Evolutionary conservation across 2,113 vertebrate genomes (phyloP).

Genomic region (Mormyrus iriodes): DNA sequence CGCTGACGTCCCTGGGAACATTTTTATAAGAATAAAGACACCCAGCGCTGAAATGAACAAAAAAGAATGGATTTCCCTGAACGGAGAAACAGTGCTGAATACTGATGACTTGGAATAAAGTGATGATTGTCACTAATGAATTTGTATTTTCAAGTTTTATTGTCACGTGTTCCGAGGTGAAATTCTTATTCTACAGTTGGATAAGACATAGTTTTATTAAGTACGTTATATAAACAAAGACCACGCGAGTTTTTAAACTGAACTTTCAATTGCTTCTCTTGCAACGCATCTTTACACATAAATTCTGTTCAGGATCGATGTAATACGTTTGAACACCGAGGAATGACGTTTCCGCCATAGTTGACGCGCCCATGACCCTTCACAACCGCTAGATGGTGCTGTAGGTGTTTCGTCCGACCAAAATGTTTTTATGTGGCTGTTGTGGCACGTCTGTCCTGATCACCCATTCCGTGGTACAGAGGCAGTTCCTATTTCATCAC

Average conservation of each 20-base stretch:
- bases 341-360: constrained; percentile 45
- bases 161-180: neutral
- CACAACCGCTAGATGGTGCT: constrained; percentile 30
- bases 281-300: neutral
- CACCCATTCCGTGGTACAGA: neutral
- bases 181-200: neutral
- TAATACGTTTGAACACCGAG: constrained; percentile 39
- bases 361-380: constrained; percentile 48
- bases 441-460: constrained; percentile 2
- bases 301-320: neutral
- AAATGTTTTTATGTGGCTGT: constrained; percentile 32
- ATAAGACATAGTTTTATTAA: neutral
- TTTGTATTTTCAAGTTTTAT: neutral
- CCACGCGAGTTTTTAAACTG: neutral
- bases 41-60: neutral
- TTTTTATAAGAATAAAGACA: constrained; percentile 1
- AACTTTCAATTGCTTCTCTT: neutral
- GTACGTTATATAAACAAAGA: neutral
- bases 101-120: neutral
- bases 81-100: neutral
- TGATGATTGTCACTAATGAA: neutral
- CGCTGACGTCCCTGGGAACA: constrained; percentile 48
- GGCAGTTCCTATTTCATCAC: neutral
- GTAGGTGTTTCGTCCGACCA: constrained; percentile 14
- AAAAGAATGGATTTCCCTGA: neutral